These are phyloP conservation scores for Clostera curtula DNA, from an alignment of 2,888 invertebrate species.

Conservation along the genomic window DNA sequence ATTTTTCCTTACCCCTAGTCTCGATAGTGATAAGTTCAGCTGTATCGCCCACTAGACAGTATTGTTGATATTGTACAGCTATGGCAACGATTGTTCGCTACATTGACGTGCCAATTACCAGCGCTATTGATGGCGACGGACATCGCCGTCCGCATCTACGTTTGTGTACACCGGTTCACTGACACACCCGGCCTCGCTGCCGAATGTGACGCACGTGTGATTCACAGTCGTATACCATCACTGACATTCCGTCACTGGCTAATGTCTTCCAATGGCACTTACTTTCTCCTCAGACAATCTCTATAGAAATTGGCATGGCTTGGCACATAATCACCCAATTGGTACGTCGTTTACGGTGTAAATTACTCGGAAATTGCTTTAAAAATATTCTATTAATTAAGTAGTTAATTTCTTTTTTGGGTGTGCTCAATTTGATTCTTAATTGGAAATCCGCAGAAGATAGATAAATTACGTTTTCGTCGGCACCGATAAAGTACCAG, in stretches of 20 bases:
- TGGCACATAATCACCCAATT: no score
- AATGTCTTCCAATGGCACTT: not conserved
- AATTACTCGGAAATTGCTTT: no score
- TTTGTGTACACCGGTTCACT: slow-evolving; percentile 36
- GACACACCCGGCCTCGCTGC: slow-evolving; percentile 34
- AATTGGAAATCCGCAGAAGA: no score
- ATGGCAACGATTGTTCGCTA: slow-evolving; percentile 15
- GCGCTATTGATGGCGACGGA: slow-evolving; percentile 24
- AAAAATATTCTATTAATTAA: no score
- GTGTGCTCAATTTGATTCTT: no score
- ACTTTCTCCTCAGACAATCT: no score
- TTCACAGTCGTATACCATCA: slow-evolving; percentile 9
- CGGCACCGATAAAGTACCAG: no score
- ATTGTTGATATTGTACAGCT: slow-evolving; percentile 12
- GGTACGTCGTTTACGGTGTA: no score
- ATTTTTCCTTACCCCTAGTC: no score
- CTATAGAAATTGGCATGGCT: no score
- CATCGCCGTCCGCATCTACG: slow-evolving; percentile 10
- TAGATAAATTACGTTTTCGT: no score
- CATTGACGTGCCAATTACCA: slow-evolving; percentile 28
- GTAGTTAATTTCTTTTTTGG: no score
- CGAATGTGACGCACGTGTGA: slow-evolving; percentile 33
- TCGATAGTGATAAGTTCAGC: not conserved
- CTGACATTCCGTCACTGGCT: not conserved
- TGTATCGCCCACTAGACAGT: slow-evolving; percentile 1